Percentiles rank a stretch among this genome's conserved stretches.
phyloP scores from a whole-genome alignment of 1,140 invertebrate genomes.

The Drosophila sechellia region DNA sequence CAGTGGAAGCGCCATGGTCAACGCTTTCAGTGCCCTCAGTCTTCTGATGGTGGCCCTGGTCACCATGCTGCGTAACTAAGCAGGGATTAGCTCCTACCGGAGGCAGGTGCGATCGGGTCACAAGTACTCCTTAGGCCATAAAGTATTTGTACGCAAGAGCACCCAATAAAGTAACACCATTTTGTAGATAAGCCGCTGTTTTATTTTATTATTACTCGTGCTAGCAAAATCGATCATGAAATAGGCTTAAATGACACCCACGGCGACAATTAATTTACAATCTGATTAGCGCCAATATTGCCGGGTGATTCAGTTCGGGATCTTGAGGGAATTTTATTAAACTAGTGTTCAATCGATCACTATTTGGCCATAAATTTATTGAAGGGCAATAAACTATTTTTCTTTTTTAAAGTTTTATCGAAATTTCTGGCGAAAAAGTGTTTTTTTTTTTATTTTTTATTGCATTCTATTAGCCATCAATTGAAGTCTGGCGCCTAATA shows the following conservation, averaged over 20 bases:
- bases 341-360: conserved; percentile 8
- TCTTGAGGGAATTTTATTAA: conserved; percentile 27
- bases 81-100: background rate
- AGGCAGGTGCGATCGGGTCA: background rate
- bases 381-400: conserved; percentile 9
- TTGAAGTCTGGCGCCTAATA: background rate
- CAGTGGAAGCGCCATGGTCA: conserved; percentile 53
- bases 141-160: conserved; percentile 56
- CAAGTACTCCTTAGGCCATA: conserved; percentile 4
- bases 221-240: background rate
- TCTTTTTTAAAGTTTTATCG: background rate
- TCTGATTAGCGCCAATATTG: conserved; percentile 23
- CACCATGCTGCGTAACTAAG: conserved; percentile 59
- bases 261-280: conserved; percentile 20
- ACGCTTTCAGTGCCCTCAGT: conserved; percentile 59
- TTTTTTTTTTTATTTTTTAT: background rate
- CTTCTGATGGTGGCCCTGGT: conserved; percentile 61
- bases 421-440: background rate
- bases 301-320: conserved; percentile 25
- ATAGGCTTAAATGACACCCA: conserved; percentile 17
- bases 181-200: conserved; percentile 41
- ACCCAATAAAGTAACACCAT: conserved; percentile 17
- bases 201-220: conserved; percentile 19
- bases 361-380: conserved; percentile 1
- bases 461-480: background rate